Evolutionary conservation across 2,113 vertebrate genomes (phyloP), one percentile per base, ranked within the genome.

Genomic region (Patagioenas fasciata): DNA sequence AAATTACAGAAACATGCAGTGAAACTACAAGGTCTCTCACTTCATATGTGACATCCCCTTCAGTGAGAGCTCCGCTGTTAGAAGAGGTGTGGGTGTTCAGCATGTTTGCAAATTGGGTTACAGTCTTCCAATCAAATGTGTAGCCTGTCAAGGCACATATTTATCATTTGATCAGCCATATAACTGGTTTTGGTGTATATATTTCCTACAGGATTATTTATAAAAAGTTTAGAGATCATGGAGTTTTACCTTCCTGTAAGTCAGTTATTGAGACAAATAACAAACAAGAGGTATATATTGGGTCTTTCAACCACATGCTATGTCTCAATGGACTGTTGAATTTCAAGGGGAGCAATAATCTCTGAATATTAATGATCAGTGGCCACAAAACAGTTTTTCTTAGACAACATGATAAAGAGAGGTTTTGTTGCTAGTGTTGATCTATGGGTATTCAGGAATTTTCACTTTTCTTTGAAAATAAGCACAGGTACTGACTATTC

Each of bases 1-100:
- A 95, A 53, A 91, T 93, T 93, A 91, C 42, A 92, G 70, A 93
- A 92, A 31, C 65, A 44, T 38, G 21, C 24, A 74, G 38, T 50
- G 65, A 85, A 93, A 60, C 72, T 74, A 80, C 78, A 88, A 74
- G 50, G 23, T 94, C 74, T 93, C 26, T 74, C 38, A 47, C 72
- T 91, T 91, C 83, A 54, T 75, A 73, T 0, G 3, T 78, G 77
- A 51, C 47, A 6, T 2, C 1, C 31, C 7, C 21, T 61, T 83
- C 72, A 70, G 51, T 19, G 29, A 86, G 25, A 78, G 25, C 36
- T 79, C 50, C 44, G 29, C 65, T 79, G 71, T 80, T n/a, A 48
- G 71, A 91, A 81, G 24, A 77, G 25, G 29, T 74, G 69, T 87
- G 40, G 34, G n/a, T 64, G 32, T 75, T 92, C 32, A 84, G 44